Conservation (phyloP, 2,888 invertebrate species). For the Orthosia gracilis region DNA sequence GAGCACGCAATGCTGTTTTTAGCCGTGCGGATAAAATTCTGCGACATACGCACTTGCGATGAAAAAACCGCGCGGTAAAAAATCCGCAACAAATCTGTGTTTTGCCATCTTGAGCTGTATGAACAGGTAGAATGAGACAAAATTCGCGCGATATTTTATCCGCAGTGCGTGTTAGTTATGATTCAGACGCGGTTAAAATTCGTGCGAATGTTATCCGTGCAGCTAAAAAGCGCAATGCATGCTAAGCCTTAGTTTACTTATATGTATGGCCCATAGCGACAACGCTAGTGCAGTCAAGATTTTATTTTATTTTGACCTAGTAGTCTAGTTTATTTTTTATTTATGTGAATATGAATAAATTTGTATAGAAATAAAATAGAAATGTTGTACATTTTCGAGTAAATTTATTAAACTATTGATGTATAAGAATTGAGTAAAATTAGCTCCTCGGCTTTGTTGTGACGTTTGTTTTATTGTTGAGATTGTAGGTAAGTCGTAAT, state of each 20-base stretch:
- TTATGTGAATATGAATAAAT: conserved; percentile 43
- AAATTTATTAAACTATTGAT: conserved; percentile 17
- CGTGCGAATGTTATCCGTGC: too few species aligned
- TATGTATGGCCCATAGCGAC: conserved; percentile 1
- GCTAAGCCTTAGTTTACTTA: background rate
- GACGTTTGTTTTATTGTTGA: conserved; percentile 23
- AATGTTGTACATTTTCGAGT: conserved; percentile 37
- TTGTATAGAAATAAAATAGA: conserved; percentile 25
- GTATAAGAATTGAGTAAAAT: conserved; percentile 26
- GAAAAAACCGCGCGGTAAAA: too few species aligned
- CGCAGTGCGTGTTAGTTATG: too few species aligned
- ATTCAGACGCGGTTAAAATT: too few species aligned
- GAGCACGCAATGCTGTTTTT: too few species aligned
- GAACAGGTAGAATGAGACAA: too few species aligned
- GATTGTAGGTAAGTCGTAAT: conserved; percentile 45
- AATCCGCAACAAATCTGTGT: too few species aligned
- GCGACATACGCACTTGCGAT: too few species aligned
- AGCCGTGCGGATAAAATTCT: too few species aligned
- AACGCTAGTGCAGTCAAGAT: conserved; percentile 33
- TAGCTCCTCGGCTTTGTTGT: conserved; percentile 19
- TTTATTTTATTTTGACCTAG: conserved; percentile 24
- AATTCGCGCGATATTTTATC: too few species aligned
- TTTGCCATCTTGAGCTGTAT: too few species aligned
- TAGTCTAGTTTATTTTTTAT: conserved; percentile 27
- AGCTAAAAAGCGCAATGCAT: too few species aligned